A percentile compares a stretch with the other conserved stretches of the same genome.
Evolutionary conservation across 2,888 invertebrate species (phyloP).

Genomic region (Dryococelus australis): DNA sequence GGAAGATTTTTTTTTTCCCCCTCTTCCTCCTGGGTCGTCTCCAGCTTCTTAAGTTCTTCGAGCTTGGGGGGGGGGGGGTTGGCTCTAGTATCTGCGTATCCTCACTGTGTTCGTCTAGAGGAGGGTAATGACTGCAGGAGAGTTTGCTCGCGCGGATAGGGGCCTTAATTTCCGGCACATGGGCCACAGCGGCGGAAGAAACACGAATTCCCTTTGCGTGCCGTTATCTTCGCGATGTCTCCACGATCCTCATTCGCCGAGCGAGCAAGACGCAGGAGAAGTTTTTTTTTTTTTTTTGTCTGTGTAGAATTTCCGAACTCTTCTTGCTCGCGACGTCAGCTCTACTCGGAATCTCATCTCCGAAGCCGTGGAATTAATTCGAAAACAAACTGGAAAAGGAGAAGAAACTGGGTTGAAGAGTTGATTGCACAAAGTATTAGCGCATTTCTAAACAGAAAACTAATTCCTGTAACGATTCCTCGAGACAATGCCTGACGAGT

Average conservation of each 20-base stretch:
- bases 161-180: conserved; percentile 1
- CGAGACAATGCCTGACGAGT: no score
- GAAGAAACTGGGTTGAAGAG: no score
- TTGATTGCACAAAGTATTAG: no score
- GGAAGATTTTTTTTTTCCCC: not conserved
- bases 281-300: not conserved
- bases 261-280: not conserved
- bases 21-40: not conserved
- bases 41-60: not conserved
- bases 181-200: not conserved
- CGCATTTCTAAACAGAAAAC: no score
- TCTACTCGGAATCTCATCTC: not conserved
- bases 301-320: not conserved
- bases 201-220: not conserved
- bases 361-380: not conserved
- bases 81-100: not conserved
- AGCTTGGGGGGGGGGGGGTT: not conserved
- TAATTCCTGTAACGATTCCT: no score
- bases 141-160: not conserved
- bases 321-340: not conserved
- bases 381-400: not conserved
- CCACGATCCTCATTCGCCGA: not conserved
- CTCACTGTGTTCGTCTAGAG: not conserved
- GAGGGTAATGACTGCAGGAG: not conserved
- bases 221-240: not conserved